These are phyloP conservation scores for Rhagoletis pomonella DNA, from an alignment of 1,140 invertebrate genomes.

Conservation along the genomic window DNA sequence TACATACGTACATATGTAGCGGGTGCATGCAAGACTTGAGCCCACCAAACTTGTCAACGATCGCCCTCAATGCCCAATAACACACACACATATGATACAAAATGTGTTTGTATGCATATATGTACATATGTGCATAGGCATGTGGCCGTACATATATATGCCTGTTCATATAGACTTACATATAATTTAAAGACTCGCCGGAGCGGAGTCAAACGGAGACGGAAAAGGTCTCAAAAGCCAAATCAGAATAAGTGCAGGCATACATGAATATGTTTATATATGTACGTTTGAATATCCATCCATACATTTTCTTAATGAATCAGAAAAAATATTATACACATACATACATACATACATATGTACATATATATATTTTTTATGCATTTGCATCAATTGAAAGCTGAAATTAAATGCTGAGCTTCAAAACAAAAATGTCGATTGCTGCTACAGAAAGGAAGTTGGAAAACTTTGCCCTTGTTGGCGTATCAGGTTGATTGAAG, in stretches of 20 bases:
- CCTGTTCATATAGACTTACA: neutral
- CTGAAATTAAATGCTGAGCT: neutral
- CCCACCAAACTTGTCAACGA: conserved; percentile 30
- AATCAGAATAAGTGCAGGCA: conserved; percentile 4
- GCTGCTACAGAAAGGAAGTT: conserved; percentile 12
- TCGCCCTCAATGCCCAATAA: neutral
- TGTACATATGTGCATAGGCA: neutral
- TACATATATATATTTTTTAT: neutral
- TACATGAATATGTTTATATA: neutral
- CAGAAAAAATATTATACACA: too few relatives aligned
- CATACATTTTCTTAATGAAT: too few relatives aligned
- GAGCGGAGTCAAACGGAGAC: neutral
- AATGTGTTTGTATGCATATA: neutral
- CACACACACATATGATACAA: neutral
- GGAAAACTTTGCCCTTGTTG: neutral
- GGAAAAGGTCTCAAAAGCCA: conserved; percentile 28
- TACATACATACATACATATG: too few relatives aligned
- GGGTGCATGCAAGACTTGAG: conserved; percentile 14
- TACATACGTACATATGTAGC: neutral
- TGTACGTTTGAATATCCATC: too few relatives aligned
- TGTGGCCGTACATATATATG: neutral
- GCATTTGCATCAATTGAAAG: neutral
- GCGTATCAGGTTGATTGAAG: neutral
- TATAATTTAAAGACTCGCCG: too few relatives aligned
- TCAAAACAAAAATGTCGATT: neutral